Conservation (phyloP, 2,113 vertebrate species). For the Muntiacus reevesi region DNA sequence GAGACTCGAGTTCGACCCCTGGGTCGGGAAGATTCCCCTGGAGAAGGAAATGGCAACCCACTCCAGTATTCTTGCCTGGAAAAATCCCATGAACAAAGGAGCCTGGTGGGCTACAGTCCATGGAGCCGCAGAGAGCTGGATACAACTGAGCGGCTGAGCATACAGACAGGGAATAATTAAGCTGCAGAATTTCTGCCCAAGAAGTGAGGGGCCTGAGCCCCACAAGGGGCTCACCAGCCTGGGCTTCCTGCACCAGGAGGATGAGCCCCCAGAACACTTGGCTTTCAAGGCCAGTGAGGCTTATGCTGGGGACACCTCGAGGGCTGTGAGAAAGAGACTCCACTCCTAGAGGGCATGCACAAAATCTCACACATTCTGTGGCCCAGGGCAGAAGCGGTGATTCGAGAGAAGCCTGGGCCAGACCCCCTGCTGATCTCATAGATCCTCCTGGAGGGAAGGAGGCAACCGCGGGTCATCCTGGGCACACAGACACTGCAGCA, state of each 20-base stretch:
- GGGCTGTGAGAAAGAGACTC: background rate
- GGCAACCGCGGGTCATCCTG: background rate
- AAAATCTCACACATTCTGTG: background rate
- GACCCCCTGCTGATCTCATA: no score
- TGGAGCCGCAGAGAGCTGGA: background rate
- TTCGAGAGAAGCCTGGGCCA: background rate
- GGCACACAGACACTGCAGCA: background rate
- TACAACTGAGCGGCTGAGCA: rapidly evolving
- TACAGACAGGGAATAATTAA: background rate
- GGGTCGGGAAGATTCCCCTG: background rate
- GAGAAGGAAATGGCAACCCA: background rate
- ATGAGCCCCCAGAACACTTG: rapidly evolving
- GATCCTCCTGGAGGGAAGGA: background rate
- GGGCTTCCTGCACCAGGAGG: background rate
- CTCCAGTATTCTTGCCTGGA: background rate
- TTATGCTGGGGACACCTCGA: background rate
- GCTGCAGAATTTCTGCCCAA: background rate
- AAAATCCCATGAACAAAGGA: background rate
- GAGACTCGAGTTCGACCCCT: background rate
- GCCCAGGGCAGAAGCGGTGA: background rate
- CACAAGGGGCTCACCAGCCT: background rate
- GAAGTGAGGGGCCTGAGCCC: background rate
- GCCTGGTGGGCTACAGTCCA: background rate
- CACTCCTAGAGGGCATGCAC: no score
- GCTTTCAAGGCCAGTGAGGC: background rate